Base-by-base conservation (phyloP, 2,888 invertebrate species). In the Patella ulyssiponensis region DNA sequence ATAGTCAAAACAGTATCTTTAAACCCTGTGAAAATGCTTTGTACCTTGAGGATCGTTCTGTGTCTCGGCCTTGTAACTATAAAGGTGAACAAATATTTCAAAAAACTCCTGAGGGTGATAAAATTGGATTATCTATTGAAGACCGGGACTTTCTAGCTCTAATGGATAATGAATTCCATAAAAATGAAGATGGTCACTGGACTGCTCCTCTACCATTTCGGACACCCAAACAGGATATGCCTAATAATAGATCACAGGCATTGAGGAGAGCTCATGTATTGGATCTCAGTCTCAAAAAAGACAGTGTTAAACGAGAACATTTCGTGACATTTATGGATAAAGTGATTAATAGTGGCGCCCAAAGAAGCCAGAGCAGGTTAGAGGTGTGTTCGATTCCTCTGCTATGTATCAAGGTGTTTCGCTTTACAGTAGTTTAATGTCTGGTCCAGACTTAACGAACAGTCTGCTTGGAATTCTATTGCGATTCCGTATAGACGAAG, bases 371-470 rank as follows among this genome's bases (percentile, higher is more conserved):
- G 33, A 33, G 3, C 58, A 58, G 58, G n/a, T 58, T 58, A 17
- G 58, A n/a, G 58, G 58, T 17, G 58, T 58, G 17, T 58, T 58
- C 20, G 58, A 58, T 15, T n/a, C n/a, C 15, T 58, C 58, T n/a
- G 58, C 58, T 7, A 11, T 58, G 7, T 58, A n/a, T 58, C 7
- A 58, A n/a, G 58, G 58, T 17, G 20, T n/a, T 7, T 58, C 12
- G 17, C 20, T 58, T 7, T 83, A 82, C 69, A 64, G 75, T 53
- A 33, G 75, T 15, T 69, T 83, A n/a, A 72, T 83, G 56, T 80
- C 73, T 11, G 81, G 83, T 5, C 83, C 82, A 12, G 81, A 83
- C 56, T 58, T 80, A 27, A 78, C 76, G 2, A 83, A 83, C 72
- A 81, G 75, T 53, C 74, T 83, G 5, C 23, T 81, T 54, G 81